Base-by-base conservation (phyloP, 2,888 invertebrate species). In the Belgica antarctica region DNA sequence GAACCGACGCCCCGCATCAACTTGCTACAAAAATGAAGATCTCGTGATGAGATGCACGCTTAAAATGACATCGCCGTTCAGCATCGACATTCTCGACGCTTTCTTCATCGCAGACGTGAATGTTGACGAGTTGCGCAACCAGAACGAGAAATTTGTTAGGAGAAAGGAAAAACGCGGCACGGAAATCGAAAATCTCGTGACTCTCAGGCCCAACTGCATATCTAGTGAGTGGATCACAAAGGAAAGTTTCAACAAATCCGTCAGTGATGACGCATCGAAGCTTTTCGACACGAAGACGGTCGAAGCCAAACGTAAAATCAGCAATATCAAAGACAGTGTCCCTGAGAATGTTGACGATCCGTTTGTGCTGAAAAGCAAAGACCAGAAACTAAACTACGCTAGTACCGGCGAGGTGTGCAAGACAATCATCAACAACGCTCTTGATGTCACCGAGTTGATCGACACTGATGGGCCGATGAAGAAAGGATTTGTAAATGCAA, bases 41-140 rank as follows among this genome's bases (percentile, higher is more conserved):
- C 79, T 80, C 71, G 72, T 80, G 34, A 75, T 80, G 66, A 76
- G 79, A 7, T 77, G 79, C 36, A 77, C 77, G 70, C 74, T 78
- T 10, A 77, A 78, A 72, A 76, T 80, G 34, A 73, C 76, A 73
- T 75, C 79, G n/a, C 72, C 74, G 36, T 75, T 76, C 34, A 75
- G 77, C 70, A 72, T 80, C 70, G 80, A 80, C 70, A 78, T 80
- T 70, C 73, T 80, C 71, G 80, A 80, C 71, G 79, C 78, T 27
- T 79, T 78, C 75, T 78, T 80, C 71, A 78, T 80, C 73, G 78
- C 79, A 76, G 80, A 80, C 76, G 78, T 79, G 73, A 80, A 80
- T 72, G 73, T 80, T 73, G 77, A 77, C 72, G 78, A 80, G 74
- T 79, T 79, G 36, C 77, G 77, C 22, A 79, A 80, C 75, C 78